A percentile compares a stretch with the other conserved stretches of the same genome.
These are phyloP conservation scores for Rhinopomastus cyanomelas DNA, from an alignment of 2,113 vertebrate species.

Conservation along the genomic window DNA sequence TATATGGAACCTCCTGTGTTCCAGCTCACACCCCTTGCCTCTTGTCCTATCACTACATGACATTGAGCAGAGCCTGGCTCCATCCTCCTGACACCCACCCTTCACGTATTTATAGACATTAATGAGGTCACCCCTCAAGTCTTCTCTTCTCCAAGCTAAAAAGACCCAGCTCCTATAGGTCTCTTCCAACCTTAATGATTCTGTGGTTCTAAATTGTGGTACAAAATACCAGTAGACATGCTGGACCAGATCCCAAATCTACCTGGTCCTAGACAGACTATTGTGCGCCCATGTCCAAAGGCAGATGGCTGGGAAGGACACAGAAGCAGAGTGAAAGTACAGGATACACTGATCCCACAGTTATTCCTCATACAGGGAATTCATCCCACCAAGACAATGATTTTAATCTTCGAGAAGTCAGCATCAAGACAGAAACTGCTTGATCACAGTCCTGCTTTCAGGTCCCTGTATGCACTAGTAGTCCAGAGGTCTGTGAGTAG, in stretches of 20 bases:
- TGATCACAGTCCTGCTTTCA: not conserved
- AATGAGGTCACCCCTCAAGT: too few species aligned
- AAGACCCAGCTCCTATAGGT: too few species aligned
- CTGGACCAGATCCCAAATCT: not conserved
- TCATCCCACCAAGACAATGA: not conserved
- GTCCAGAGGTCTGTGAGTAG: not conserved
- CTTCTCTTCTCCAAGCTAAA: too few species aligned
- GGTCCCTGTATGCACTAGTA: not conserved
- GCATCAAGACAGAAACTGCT: not conserved
- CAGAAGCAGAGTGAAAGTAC: not conserved
- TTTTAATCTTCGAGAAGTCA: not conserved
- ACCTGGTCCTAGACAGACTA: not conserved
- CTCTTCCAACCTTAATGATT: too few species aligned
- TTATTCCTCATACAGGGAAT: not conserved
- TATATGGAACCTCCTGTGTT: too few species aligned
- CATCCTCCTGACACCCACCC: too few species aligned
- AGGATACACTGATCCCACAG: not conserved
- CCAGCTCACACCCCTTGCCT: too few species aligned
- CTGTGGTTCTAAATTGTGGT: not conserved
- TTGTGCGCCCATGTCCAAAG: fast-evolving
- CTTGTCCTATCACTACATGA: too few species aligned
- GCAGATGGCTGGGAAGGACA: not conserved
- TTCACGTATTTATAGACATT: too few species aligned
- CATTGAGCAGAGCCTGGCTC: too few species aligned
- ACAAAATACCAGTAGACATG: not conserved